Evolutionary conservation across 2,113 vertebrate species (phyloP).

Genomic region (Xiphophorus maculatus): DNA sequence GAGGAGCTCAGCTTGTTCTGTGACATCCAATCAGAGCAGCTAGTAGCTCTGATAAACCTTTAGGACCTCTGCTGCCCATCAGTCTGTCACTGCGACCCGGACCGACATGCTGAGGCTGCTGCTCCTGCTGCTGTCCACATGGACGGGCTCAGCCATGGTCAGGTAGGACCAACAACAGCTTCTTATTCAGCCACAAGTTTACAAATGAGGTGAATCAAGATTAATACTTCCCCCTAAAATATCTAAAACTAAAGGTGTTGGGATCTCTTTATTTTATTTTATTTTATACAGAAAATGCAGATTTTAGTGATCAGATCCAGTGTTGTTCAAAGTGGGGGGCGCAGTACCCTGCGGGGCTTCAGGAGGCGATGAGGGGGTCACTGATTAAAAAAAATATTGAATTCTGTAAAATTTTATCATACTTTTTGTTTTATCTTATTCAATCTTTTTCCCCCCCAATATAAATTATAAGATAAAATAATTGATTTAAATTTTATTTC

Average conservation of each 20-base stretch:
- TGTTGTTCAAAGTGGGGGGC: too few relatives aligned
- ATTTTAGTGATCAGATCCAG: too few relatives aligned
- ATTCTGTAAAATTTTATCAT: too few relatives aligned
- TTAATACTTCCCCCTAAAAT: neutral
- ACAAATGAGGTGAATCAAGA: neutral
- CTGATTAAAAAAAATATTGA: too few relatives aligned
- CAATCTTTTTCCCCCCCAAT: too few relatives aligned
- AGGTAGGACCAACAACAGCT: slow-evolving; percentile 42
- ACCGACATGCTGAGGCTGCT: slow-evolving; percentile 38
- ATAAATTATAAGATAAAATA: too few relatives aligned
- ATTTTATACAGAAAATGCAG: too few relatives aligned
- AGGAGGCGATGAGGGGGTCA: too few relatives aligned
- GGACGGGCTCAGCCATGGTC: slow-evolving; percentile 48
- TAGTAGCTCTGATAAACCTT: slow-evolving; percentile 13
- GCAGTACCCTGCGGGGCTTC: too few relatives aligned
- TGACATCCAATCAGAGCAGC: slow-evolving; percentile 35
- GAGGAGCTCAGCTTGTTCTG: neutral
- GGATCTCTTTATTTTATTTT: neutral
- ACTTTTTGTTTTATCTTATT: too few relatives aligned
- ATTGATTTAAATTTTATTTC: too few relatives aligned
- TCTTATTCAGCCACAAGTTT: neutral
- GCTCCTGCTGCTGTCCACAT: slow-evolving; percentile 34
- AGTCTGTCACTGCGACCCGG: neutral
- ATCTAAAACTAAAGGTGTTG: neutral
- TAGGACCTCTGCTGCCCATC: fast-evolving